Evolutionary conservation across 1,140 invertebrate species (phyloP), one percentile per base, ranked within the genome.

Genomic region (Nasonia giraulti): DNA sequence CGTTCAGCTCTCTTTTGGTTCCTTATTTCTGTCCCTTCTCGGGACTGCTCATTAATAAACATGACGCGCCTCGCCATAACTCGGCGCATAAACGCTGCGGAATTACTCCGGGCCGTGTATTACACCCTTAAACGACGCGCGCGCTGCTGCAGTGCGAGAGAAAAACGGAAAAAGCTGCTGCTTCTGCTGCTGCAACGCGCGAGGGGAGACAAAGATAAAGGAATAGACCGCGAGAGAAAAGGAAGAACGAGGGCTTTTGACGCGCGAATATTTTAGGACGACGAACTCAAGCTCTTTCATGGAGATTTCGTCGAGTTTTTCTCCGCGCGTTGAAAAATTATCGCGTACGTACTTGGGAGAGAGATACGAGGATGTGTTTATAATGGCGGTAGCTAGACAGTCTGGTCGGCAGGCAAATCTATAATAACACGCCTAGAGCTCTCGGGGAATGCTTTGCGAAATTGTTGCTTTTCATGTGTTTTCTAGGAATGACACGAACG

Each of bases 51-150:
- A 80, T 80, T 80, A 69, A 80, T 80, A 80, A 69, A 69, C 62
- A 80, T 80, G 78, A 80, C 62, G 62, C n/a, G 62, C 66, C 62
- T 80, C 78, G 62, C 17, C 66, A 69, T 80, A 80, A 80, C 78
- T 80, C n/a, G 78, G 23, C 7, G 62, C 33, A 44, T 37, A 80
- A 80, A 80, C 62, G 62, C 33, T 31, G 37, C 37, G 62, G 33
- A 68, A 80, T 40, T 69, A 80, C 62, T 69, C 11, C 62, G 62
- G 37, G 20, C 37, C n/a, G 77, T 66, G 77, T 66, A 80, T 80
- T 69, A 80, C 78, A 69, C 62, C 62, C 62, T 69, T 66, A 79
- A 79, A 79, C 31, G 77, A 44, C 37, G 33, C 7, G 55, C 20
- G 50, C 14, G 3, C 47, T 44, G 40, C 40, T 44, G 37, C 2